Evolutionary conservation across 2,113 vertebrate genomes (phyloP).

Genomic region (Melanocharis versteri): DNA sequence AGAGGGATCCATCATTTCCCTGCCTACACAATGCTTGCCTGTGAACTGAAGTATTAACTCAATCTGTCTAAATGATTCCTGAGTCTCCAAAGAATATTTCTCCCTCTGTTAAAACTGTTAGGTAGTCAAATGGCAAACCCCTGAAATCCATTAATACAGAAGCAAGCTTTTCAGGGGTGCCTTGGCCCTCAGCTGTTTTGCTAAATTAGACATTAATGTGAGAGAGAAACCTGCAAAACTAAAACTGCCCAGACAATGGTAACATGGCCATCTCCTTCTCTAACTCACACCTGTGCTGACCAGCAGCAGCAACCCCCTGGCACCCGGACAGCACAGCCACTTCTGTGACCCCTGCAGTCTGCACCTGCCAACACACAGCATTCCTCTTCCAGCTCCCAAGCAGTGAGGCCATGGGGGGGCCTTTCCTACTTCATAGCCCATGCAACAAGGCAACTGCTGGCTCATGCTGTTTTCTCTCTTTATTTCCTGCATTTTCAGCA

Average conservation of each 20-base stretch:
- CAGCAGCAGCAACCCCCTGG: not conserved
- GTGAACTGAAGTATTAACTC: not conserved
- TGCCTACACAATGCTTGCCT: not conserved
- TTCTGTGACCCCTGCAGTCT: not conserved
- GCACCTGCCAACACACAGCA: accelerated
- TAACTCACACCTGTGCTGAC: not conserved
- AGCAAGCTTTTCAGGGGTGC: not conserved
- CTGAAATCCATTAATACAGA: not conserved
- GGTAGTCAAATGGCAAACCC: not conserved
- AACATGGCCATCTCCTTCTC: not conserved
- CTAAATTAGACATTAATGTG: not conserved
- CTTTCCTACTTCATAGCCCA: not conserved
- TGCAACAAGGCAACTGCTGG: not conserved
- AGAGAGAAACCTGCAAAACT: not conserved
- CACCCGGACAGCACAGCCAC: not conserved
- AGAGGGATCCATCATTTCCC: not conserved
- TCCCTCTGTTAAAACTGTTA: not conserved
- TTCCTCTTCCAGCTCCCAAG: not conserved
- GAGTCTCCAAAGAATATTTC: not conserved
- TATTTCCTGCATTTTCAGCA: constrained; percentile 30
- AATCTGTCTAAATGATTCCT: not conserved
- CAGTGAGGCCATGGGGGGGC: not conserved
- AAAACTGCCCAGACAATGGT: not conserved
- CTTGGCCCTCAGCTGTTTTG: not conserved
- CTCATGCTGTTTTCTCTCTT: not conserved